A percentile compares a stretch with the other conserved stretches of the same genome.
These are phyloP conservation scores for Callimorpha dominula DNA, from an alignment of 2,888 invertebrate species.

Conservation along the genomic window DNA sequence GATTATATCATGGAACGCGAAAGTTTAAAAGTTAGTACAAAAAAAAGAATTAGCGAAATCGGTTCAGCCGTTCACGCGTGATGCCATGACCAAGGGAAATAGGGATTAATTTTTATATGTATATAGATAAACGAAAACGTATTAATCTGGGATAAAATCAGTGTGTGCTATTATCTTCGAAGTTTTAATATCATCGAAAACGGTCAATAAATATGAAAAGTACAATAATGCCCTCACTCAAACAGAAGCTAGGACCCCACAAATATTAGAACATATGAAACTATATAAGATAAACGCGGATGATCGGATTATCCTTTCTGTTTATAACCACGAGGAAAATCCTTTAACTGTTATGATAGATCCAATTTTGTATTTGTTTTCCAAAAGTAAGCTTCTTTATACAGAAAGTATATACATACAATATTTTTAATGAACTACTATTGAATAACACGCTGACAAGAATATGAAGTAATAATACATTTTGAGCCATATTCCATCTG, in stretches of 20 bases:
- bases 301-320: slow-evolving; percentile 1
- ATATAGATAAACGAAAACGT: no score
- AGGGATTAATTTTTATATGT: no score
- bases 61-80: no score
- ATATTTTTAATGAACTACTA: background rate
- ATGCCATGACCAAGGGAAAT: no score
- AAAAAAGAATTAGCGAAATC: no score
- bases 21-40: no score
- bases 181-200: background rate
- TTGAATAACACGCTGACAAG: no score
- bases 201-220: background rate
- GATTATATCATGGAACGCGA: no score
- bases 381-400: background rate
- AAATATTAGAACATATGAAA: slow-evolving; percentile 2
- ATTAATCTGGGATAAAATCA: no score
- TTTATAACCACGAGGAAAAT: background rate
- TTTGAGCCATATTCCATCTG: no score
- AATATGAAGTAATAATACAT: no score
- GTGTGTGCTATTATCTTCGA: background rate
- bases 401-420: background rate
- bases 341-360: slow-evolving; percentile 1
- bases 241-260: background rate
- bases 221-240: background rate
- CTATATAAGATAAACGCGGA: background rate
- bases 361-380: background rate